Base-by-base conservation (phyloP, 2,797 vertebrate genomes). In the Gobionotothen gibberifrons region DNA sequence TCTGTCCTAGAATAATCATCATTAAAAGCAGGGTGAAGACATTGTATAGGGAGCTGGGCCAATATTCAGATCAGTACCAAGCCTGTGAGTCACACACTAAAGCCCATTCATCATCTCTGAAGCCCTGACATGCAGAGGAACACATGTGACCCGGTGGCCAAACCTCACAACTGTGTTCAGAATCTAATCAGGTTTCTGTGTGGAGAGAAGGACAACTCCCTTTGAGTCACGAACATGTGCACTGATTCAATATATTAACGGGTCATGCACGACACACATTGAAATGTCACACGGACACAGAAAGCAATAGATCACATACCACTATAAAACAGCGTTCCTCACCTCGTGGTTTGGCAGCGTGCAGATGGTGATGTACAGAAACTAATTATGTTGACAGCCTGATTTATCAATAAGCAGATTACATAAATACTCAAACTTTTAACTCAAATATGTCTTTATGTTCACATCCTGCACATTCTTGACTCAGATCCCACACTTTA, bases 391-490 rank as follows among this genome's bases (percentile, higher is more conserved):
- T 63, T 84, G 83, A 89, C 66, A 58, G 80, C 68, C 54, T 83
- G 77, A 86, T 86, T 85, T 87, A 92, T 90, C 81, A 78, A 60
- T 36, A 63, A 79, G 1, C 1, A 51, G 46, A 69, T 2, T 72
- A 82, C 47, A 78, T 83, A 86, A 26, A 26, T 26, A 3, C 22
- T 3, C 22, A 26, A 26, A 92, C 91, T 78, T 77, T 64, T 73
- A 85, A 83, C 58, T 10, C 49, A 79, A 81, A 65, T 65, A 61
- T 68, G 75, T 80, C 67, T 86, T 66, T 4, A 22, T 64, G 69
- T 74, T 78, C 76, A 83, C 76, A 75, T 87, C 78, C 78, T 78
- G 59, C 74, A 83, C 87, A 88, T 87, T 89, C 72, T 85, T 82
- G 87, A 87, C 79, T 79, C 11, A 29, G 65, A 81, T 84, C 83